Base-by-base conservation (phyloP, 2,113 vertebrate genomes). In the Pterocles gutturalis region DNA sequence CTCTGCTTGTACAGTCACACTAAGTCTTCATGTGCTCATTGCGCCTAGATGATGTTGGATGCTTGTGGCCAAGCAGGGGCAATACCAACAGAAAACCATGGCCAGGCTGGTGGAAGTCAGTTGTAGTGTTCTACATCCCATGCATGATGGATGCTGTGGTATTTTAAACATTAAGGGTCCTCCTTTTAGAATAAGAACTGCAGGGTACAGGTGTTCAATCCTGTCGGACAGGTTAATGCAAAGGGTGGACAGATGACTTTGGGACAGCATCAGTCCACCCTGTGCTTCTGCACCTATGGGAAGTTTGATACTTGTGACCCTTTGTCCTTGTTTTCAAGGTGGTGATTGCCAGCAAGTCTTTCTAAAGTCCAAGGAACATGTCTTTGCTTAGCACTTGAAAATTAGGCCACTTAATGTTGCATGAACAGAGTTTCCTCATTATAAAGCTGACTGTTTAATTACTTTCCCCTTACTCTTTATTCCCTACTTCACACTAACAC, bases 381-480 rank as follows among this genome's bases (percentile, higher is more conserved):
- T 36, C 87, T 88, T 70, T 73, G 75, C 66, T 72, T 89, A 76
- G 75, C 34, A 20, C 41, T 78, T 94, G 67, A 77, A 90, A 95
- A 96, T 77, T 71, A 94, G 64, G 65, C 67, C 29, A 36, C 65
- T 82, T 93, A 95, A 91, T 94, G 83, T 94, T 91, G 83, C 94
- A 36, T 95, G 81, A 96, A 91, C 58, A 62, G 41, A 62, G 81
- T 91, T 93, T 89, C 87, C 77, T 93, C 90, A 53, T 97, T 95
- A 93, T 91, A 95, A 89, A 91, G 86, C 83, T 89, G 76, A 33
- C 90, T 86, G 51, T 89, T 95, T 97, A 97, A 97, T 97, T 97
- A 91, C 92, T 95, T 96, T 54, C 73, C 73, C 64, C 65, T 82
- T 76, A 69, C 69, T 79, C 83, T 91, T 82, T 93, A 78, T 91